Conservation (phyloP, 2,113 vertebrate genomes). For the Oryzias javanicus region DNA sequence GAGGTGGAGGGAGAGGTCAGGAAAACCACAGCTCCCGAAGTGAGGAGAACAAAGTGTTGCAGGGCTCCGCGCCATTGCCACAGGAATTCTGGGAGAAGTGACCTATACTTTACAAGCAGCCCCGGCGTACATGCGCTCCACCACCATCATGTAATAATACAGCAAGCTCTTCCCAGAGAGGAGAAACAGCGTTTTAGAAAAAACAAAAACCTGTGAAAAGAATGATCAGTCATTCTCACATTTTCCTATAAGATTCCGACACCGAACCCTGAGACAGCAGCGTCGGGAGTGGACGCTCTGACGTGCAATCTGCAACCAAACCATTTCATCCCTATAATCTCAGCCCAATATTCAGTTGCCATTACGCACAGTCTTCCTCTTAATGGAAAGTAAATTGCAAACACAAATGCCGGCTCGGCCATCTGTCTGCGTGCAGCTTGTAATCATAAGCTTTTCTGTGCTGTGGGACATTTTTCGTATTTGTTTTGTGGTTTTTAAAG, state of each 20-base stretch:
- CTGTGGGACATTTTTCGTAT: constrained; percentile 68
- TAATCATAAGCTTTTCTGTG: constrained; percentile 69
- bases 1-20: constrained; percentile 66
- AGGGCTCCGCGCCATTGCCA: constrained; percentile 60
- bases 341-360: constrained; percentile 44
- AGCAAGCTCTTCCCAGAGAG: constrained; percentile 37
- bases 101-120: constrained; percentile 73
- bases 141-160: constrained; percentile 63
- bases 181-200: constrained; percentile 13
- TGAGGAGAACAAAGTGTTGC: constrained; percentile 68
- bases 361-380: constrained; percentile 31
- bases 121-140: constrained; percentile 42
- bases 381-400: constrained; percentile 60
- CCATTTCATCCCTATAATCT: constrained; percentile 61
- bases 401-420: constrained; percentile 51
- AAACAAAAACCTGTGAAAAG: constrained; percentile 1
- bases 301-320: constrained; percentile 28
- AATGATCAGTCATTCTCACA: constrained; percentile 15
- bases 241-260: constrained; percentile 29
- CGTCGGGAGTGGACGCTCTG: constrained; percentile 15
- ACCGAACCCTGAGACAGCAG: constrained; percentile 6
- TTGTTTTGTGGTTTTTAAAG: constrained; percentile 72
- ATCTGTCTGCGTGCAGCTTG: constrained; percentile 63
- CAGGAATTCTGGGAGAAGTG: constrained; percentile 75
- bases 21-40: constrained; percentile 59